Percentiles rank a stretch among this genome's conserved stretches.
These are phyloP conservation scores for human (Homo sapiens) DNA, from an alignment of 2,113 vertebrate genomes.

Conservation along the genomic window DNA sequence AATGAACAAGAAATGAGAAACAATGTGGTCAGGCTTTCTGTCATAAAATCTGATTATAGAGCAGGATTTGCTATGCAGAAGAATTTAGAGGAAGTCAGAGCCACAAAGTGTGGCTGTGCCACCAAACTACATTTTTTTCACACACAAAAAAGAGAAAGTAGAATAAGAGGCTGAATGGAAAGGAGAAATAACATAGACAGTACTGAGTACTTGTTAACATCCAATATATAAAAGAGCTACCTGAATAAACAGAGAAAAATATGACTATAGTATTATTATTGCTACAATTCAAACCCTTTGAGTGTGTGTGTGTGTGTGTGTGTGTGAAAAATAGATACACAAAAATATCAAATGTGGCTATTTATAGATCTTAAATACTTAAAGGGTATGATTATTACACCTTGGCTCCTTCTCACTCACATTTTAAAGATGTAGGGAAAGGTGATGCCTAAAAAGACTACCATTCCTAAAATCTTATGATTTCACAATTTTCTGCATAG, in stretches of 20 bases:
- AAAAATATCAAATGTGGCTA: not conserved
- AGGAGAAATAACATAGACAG: not conserved
- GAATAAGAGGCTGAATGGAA: not conserved
- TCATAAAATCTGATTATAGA: not conserved
- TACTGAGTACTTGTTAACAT: not conserved
- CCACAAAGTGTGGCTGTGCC: fast-evolving
- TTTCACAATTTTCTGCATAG: slow-evolving; percentile 8
- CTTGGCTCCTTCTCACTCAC: not conserved
- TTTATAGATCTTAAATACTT: slow-evolving; percentile 30
- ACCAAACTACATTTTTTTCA: not conserved
- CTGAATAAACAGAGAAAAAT: not conserved
- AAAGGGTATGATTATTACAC: not conserved
- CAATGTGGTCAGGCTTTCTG: not conserved
- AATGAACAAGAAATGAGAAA: not conserved
- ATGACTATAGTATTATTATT: not conserved
- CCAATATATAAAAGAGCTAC: not conserved
- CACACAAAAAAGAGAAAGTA: not conserved
- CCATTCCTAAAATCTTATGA: not conserved
- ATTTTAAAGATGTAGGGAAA: not conserved
- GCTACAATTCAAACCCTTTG: not conserved
- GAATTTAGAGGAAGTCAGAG: not conserved
- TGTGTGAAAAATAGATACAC: not conserved
- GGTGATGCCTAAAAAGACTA: not conserved
- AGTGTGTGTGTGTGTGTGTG: not conserved
- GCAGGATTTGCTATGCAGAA: not conserved